Evolutionary conservation across 2,113 vertebrate genomes (phyloP), one percentile per base, ranked within the genome.

Genomic region (Sceloporus undulatus): DNA sequence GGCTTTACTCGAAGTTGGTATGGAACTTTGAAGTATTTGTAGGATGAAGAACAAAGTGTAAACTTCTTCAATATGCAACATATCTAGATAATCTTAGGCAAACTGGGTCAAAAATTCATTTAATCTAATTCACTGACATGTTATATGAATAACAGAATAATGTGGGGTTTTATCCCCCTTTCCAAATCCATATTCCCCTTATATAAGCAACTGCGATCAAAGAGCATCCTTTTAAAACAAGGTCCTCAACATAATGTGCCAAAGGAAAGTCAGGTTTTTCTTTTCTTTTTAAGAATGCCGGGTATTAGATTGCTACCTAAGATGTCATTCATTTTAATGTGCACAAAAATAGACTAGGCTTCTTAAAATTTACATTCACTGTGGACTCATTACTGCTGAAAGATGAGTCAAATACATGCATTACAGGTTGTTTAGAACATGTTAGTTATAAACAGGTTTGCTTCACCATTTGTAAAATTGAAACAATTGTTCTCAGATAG

Each of bases 11-110:
- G 75, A 40, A 73, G 70, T 13, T 68, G 5, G 62, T 79, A 79
- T 5, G 18, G 62, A 85, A 86, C 40, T 88, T 68, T 84, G 84
- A 79, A 82, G 40, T 84, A 19, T 40, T 38, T 56, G 56, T 79
- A 29, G 75, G 29, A 27, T 78, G 21, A 5, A 91, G 79, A 92
- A 79, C 48, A 79, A 87, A 88, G 82, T 48, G 9, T 40, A 87
- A 85, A 0, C 71, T 91, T 90, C 75, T 86, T 68, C 79, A 29
- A 27, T 82, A 79, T 73, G 18, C 11, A 84, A 0, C 79, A 76
- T 54, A 38, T 1, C 48, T 85, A 38, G 68, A 18, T 14, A 84
- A 74, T 70, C 68, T 16, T 74, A 29, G 0, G 0, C 29, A 34
- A 14, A 65, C 38, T 71, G n/a, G 1, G 6, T 38, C 6, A 79